Conservation (phyloP, 2,113 vertebrate species). For the Pollachius pollachius region DNA sequence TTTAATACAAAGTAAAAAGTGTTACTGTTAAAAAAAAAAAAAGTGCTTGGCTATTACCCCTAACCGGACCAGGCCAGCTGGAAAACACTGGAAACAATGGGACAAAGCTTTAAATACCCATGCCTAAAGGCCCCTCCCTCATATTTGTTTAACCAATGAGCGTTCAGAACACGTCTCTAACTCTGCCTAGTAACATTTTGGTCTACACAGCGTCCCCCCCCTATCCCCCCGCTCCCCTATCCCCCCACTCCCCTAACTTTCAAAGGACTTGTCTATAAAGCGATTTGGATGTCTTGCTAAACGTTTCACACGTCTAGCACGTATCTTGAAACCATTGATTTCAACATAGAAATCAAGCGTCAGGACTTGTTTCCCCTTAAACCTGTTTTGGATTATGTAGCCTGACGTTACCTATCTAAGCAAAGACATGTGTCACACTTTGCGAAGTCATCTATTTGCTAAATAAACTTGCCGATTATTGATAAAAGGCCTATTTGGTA, state of each 20-base stretch:
- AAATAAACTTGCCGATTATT: too few species aligned
- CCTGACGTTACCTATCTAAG: too few species aligned
- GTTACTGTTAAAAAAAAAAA: background rate
- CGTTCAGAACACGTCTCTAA: conserved; percentile 78
- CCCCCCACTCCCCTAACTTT: background rate
- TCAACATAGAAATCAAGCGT: too few species aligned
- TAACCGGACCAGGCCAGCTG: conserved; percentile 39
- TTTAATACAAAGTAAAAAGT: conserved; percentile 8
- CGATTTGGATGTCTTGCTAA: too few species aligned
- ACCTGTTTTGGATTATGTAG: too few species aligned
- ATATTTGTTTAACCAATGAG: conserved; percentile 73
- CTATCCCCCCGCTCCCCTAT: background rate
- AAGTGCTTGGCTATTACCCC: background rate
- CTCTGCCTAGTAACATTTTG: conserved; percentile 78
- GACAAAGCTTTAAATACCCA: conserved; percentile 60
- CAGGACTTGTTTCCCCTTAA: too few species aligned
- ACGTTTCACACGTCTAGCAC: too few species aligned
- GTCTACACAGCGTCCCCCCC: conserved; percentile 16
- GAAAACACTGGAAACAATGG: conserved; percentile 51
- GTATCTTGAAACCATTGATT: too few species aligned
- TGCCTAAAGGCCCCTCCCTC: conserved; percentile 22
- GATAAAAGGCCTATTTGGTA: too few species aligned
- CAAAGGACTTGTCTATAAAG: too few species aligned
- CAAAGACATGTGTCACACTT: too few species aligned
- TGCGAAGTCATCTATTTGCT: too few species aligned